Percentiles rank a stretch among this genome's conserved stretches.
Evolutionary conservation across 2,797 vertebrate genomes (phyloP).

Genomic region (Kryptopterus vitreolus): DNA sequence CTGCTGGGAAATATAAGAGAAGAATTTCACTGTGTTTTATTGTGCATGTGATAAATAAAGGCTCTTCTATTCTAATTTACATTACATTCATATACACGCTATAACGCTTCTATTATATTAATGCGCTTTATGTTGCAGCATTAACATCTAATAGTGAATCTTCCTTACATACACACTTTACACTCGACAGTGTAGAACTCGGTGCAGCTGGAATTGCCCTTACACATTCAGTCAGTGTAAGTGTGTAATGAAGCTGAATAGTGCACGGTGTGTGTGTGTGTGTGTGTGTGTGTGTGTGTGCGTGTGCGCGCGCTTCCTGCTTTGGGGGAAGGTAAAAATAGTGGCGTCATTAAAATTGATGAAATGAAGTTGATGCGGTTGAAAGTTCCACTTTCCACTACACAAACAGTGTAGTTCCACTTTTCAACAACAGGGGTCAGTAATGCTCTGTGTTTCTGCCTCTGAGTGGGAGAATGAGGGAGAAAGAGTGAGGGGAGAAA

Average conservation of each 20-base stretch:
- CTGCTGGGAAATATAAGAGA: too few relatives aligned
- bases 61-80: too few relatives aligned
- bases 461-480: conserved; percentile 19
- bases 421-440: conserved; percentile 59
- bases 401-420: conserved; percentile 7
- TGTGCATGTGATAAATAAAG: too few relatives aligned
- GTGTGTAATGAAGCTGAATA: too few relatives aligned
- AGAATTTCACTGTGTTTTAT: too few relatives aligned
- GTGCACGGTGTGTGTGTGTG: not conserved
- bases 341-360: not conserved
- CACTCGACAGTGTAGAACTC: not conserved
- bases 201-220: too few relatives aligned
- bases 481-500: not conserved
- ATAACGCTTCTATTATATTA: too few relatives aligned
- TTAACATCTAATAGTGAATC: not conserved
- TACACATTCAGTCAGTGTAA: too few relatives aligned
- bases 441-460: conserved; percentile 50
- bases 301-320: not conserved
- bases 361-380: not conserved
- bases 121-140: not conserved
- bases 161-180: not conserved
- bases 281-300: not conserved
- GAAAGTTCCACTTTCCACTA: too few relatives aligned
- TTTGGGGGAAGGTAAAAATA: not conserved
- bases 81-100: too few relatives aligned